Base-by-base conservation (phyloP, 2,888 invertebrate species). In the Tenthredo notha region DNA sequence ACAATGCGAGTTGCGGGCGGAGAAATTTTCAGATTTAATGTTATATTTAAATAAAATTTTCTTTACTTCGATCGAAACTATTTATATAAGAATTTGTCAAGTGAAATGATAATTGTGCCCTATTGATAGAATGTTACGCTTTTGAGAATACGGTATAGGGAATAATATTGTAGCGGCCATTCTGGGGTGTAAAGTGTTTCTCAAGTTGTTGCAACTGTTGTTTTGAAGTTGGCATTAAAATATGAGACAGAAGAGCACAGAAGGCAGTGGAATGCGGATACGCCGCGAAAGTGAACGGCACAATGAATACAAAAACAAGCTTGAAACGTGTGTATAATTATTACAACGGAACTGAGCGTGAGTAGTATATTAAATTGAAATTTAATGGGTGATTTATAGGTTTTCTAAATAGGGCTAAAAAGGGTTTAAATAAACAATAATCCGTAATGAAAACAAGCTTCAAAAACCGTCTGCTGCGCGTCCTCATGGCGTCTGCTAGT, bases 401-500 rank as follows among this genome's bases (percentile, higher is more conserved):
- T 65, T 65, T 21, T 25, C 3, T 9, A 4, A 77, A 61, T 50
- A 21, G 25, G 43, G 18, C 12, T 43, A 40, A 54, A 75, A 84
- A 33, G 70, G 65, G 10, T 67, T 43, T 70, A 40, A 37, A 40
- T 58, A 54, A 29, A 15, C 33, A 58, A 50, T 18, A 84, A 82
- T 84, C 75, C 82, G 84, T 84, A 82, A 84, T 37, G 54, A 85
- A 72, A 85, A 85, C 85, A 21, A 82, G 85, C 80, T 88, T 82
- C 88, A 90, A 92, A 92, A 91, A 88, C 92, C 93, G 93, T 93
- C 93, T 93, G 93, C 93, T 93, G 90, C 91, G 92, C 92, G 92
- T 91, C 92, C 90, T 90, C 91, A 93, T 93, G 93, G 93, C 93
- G 93, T 93, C 93, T 93, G 93, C 93, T 93, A 93, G 91, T 88